These are phyloP conservation scores for Netelia melanura DNA, from an alignment of 2,888 invertebrate genomes.

Conservation along the genomic window DNA sequence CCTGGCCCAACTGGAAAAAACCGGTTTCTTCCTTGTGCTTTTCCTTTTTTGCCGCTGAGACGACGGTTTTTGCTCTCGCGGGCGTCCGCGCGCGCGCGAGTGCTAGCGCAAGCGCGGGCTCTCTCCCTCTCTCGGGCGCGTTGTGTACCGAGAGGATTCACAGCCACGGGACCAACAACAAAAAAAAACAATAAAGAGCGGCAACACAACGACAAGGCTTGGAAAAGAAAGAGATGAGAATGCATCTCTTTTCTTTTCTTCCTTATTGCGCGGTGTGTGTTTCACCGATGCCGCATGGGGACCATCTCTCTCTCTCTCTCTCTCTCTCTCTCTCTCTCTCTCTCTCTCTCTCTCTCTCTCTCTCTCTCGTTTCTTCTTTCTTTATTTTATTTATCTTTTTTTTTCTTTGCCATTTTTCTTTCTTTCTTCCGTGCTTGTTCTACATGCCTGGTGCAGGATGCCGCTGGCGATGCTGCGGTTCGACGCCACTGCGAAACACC, in stretches of 20 bases:
- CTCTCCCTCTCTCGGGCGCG: conserved; percentile 48
- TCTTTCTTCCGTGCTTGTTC: conserved; percentile 36
- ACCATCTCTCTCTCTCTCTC: conserved; percentile 61
- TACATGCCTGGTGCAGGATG: conserved; percentile 39
- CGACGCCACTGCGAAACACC: conserved; percentile 63
- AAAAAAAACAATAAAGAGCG: conserved; percentile 37
- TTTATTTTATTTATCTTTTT: conserved; percentile 4
- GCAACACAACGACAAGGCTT: neutral
- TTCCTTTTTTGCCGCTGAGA: conserved; percentile 69
- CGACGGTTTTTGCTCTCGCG: conserved; percentile 80
- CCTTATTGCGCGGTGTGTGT: conserved; percentile 38
- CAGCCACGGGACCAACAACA: conserved; percentile 13
- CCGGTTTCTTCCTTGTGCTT: conserved; percentile 83
- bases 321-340: conserved; percentile 58
- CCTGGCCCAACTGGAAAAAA: conserved; percentile 85
- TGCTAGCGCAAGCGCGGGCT: conserved; percentile 22
- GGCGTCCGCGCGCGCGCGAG: conserved; percentile 56
- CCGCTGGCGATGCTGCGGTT: conserved; percentile 60
- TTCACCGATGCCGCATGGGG: conserved; percentile 41
- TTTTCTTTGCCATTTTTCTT: conserved; percentile 35
- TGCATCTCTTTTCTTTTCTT: conserved; percentile 51
- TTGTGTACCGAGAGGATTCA: conserved; percentile 50
- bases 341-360: conserved; percentile 63
- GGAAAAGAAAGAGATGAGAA: conserved; percentile 44
- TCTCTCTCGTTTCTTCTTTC: conserved; percentile 44